Conservation (phyloP, 2,888 invertebrate genomes). For the Eristalis arbustorum region DNA sequence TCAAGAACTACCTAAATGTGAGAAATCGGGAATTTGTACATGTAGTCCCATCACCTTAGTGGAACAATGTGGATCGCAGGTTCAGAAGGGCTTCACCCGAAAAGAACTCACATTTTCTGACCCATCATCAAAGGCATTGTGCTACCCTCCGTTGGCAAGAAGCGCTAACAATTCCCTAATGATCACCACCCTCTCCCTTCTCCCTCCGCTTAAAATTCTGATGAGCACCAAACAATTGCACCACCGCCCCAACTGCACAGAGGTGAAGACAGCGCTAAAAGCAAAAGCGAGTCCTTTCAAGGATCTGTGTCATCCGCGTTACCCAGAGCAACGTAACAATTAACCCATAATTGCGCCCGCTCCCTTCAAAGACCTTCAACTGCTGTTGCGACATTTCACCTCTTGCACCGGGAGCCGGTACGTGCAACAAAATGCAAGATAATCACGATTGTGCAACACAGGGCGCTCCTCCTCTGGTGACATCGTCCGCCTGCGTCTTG, state of each 20-base stretch:
- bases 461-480: neutral
- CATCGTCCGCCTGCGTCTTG: slow-evolving; percentile 11
- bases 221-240: neutral
- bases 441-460: slow-evolving; percentile 60
- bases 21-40: no score
- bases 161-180: neutral
- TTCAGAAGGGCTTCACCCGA: no score
- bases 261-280: neutral
- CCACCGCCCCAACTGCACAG: neutral
- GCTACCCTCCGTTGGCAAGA: no score
- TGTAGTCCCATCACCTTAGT: no score
- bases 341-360: slow-evolving; percentile 26
- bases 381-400: slow-evolving; percentile 9
- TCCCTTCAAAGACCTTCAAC: neutral
- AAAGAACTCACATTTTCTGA: no score
- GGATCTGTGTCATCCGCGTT: slow-evolving; percentile 2
- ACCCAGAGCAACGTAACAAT: slow-evolving; percentile 30
- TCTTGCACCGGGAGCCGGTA: neutral
- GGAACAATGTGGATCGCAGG: no score
- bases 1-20: no score
- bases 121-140: no score
- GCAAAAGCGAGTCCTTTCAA: neutral
- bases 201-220: neutral
- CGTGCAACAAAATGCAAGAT: slow-evolving; percentile 47
- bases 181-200: neutral